Base-by-base conservation (phyloP, 2,113 vertebrate species). In the Oreotrochilus melanogaster region DNA sequence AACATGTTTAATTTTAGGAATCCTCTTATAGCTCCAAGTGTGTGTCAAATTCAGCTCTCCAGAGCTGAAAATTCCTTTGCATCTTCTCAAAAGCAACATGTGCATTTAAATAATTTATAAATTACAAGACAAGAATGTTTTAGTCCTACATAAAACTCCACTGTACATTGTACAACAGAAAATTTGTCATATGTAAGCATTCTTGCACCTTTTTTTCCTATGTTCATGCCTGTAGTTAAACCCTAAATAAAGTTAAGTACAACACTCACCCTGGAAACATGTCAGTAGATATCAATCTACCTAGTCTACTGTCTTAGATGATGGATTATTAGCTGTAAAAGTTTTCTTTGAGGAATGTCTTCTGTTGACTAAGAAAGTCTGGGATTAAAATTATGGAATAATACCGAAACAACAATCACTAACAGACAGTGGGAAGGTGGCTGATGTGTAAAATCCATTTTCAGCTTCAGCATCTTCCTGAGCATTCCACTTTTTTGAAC, bases 321-420 rank as follows among this genome's bases (percentile, higher is more conserved):
- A 67, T 7, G 17, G 22, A 3, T 62, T 22, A 25, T 62, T 54
- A 54, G 14, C 33, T 58, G 3, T 21, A 78, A 61, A 62, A 22
- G 6, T 37, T 47, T 53, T 71, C 30, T 60, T 24, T 39, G 39
- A 84, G 4, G 27, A 22, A 35, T 1, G 3, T 28, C 8, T 42
- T 67, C 8, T 31, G 42, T 1, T 17, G 22, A 57, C 1, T 47
- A 28, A 11, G 11, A 92, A 89, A 73, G 65, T 5, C 5, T 50
- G 11, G 0, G 6, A 54, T 10, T 61, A n/a, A 78, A 35, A 50
- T 24, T 6, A 30, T 10, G 21, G 11, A 84, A n/a, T 58, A 81
- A 50, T 23, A 57, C 3, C 0, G 2, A 64, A 23, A 67, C 0
- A 0, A 71, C 5, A 10, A 74, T 18, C 1, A 39, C 35, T 62